A percentile compares a stretch with the other conserved stretches of the same genome.
phyloP scores from a whole-genome alignment of 2,797 vertebrate species.

The Alauda arvensis region DNA sequence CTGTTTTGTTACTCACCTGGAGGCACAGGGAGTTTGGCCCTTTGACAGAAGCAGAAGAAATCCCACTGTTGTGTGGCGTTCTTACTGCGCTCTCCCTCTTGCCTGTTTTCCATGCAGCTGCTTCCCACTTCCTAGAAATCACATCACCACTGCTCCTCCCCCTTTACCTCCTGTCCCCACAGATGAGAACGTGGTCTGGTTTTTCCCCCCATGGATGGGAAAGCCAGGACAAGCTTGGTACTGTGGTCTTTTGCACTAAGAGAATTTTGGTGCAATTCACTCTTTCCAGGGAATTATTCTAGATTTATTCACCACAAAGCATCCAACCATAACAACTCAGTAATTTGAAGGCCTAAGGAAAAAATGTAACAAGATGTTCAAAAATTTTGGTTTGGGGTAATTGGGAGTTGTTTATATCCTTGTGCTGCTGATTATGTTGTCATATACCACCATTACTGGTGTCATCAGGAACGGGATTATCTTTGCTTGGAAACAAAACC shows the following conservation, averaged over 20 bases:
- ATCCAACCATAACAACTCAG: slow-evolving; percentile 61
- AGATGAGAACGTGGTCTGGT: neutral
- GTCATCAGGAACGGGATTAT: slow-evolving; percentile 27
- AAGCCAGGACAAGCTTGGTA: neutral
- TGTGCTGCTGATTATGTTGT: slow-evolving; percentile 34
- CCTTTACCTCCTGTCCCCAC: neutral
- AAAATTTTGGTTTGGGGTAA: slow-evolving; percentile 60
- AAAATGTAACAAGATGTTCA: slow-evolving; percentile 64
- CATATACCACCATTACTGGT: slow-evolving; percentile 25
- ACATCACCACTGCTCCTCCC: neutral
- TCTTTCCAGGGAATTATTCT: slow-evolving; percentile 68
- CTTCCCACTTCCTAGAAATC: slow-evolving; percentile 44
- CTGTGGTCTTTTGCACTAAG: slow-evolving; percentile 39
- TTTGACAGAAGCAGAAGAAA: neutral
- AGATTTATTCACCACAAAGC: slow-evolving; percentile 66
- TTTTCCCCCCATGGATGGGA: neutral
- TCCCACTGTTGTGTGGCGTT: rapidly evolving
- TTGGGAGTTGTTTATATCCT: slow-evolving; percentile 56
- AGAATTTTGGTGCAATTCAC: slow-evolving; percentile 13
- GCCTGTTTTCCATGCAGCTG: neutral
- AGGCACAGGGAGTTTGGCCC: neutral
- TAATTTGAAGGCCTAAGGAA: slow-evolving; percentile 66
- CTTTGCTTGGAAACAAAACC: slow-evolving; percentile 33
- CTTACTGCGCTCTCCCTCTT: neutral
- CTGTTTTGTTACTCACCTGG: neutral